Percentiles rank a stretch among this genome's conserved stretches.
Conservation (phyloP, 2,113 vertebrate species). For the Halichoeres trimaculatus region DNA sequence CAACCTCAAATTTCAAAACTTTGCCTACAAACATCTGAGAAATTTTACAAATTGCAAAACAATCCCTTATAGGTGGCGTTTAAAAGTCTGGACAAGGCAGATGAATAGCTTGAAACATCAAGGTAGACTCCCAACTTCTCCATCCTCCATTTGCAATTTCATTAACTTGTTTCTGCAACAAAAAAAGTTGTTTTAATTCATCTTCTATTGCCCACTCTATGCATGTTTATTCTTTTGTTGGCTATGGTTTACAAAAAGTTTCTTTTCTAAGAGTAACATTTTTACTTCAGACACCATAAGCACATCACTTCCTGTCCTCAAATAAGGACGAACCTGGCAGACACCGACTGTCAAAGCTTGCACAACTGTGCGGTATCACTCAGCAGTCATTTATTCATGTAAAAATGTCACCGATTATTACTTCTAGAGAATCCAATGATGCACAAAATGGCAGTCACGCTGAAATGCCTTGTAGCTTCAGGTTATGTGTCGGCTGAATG, state of each 20-base stretch:
- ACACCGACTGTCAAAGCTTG: constrained; percentile 31
- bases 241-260: not conserved
- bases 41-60: too few relatives aligned
- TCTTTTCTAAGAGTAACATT: not conserved
- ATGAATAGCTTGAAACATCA: too few relatives aligned
- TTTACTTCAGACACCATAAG: constrained; percentile 2
- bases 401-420: constrained; percentile 53
- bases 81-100: too few relatives aligned
- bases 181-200: too few relatives aligned
- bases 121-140: too few relatives aligned
- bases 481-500: constrained; percentile 45
- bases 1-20: too few relatives aligned
- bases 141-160: too few relatives aligned
- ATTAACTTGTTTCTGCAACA: too few relatives aligned
- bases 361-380: constrained; percentile 16
- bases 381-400: constrained; percentile 46
- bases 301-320: constrained; percentile 25
- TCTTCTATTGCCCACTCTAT: too few relatives aligned
- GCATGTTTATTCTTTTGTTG: not conserved
- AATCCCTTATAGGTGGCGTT: too few relatives aligned
- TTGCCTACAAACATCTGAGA: too few relatives aligned
- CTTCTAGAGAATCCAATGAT: constrained; percentile 30
- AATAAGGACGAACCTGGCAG: constrained; percentile 16
- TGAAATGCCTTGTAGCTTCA: constrained; percentile 41
- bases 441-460: constrained; percentile 55